Base-by-base conservation (phyloP, 2,797 vertebrate species). In the Sebastes elongatus region DNA sequence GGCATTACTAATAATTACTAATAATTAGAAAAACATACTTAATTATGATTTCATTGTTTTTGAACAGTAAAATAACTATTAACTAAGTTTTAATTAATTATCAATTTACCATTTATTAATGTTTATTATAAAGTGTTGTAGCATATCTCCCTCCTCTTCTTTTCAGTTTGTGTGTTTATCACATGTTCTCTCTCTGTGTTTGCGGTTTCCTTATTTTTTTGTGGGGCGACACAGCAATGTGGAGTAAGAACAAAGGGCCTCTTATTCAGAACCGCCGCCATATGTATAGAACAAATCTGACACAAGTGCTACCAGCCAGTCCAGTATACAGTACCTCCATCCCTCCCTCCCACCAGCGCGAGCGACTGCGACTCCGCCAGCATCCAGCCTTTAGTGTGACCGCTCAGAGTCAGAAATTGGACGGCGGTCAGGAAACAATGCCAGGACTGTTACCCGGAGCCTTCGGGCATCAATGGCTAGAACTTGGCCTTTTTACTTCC, bases 401-500 rank as follows among this genome's bases (percentile, higher is more conserved):
- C 67, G 14, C 28, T 80, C 60, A 38, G 46, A 82, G 63, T 73
- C 65, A 49, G 67, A 42, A 62, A 60, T 71, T 85, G 86, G 86
- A 84, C 74, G 10, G 33, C 20, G 18, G 38, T 78, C 74, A 68
- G 83, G 5, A 82, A 82, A 87, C 89, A 87, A 89, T 73, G 85
- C 76, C 88, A 78, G 80, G 69, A 71, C 71, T 88, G 86, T 90
- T 90, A 68, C 88, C 72, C 62, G 6, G 85, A 79, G 80, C 61
- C 25, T 82, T 78, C 33, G n/a, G 59, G 72, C 67, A 80, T 86
- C 86, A 85, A 77, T 84, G 35, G 64, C 57, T 11, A 89, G 70
- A 87, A 87, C 83, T 82, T 87, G 59, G 78, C 80, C 77, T 74
- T 85, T 86, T 86, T 82, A 74, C 81, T 82, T 88, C 27, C 72